A percentile compares a stretch with the other conserved stretches of the same genome.
phyloP scores from a whole-genome alignment of 2,797 vertebrate genomes.

The Rhyacichthys aspro region DNA sequence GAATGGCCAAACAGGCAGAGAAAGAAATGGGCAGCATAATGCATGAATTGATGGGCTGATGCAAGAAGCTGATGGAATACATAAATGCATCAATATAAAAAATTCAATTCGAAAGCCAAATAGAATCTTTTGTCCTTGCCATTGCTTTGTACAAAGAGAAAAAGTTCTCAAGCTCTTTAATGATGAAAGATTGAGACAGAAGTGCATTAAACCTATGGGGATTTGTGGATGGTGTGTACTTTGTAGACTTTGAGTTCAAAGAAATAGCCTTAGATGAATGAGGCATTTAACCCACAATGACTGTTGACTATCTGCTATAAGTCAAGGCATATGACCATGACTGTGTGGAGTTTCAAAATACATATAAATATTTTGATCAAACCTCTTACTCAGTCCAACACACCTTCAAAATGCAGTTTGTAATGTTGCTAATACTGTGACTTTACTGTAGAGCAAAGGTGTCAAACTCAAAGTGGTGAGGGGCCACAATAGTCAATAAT shows the following conservation, averaged over 20 bases:
- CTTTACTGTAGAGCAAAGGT: too few species aligned
- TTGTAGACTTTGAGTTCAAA: neutral
- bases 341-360: too few species aligned
- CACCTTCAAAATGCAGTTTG: too few species aligned
- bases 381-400: too few species aligned
- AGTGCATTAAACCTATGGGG: neutral
- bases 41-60: slow-evolving; percentile 65
- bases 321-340: too few species aligned
- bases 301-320: neutral
- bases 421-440: too few species aligned
- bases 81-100: slow-evolving; percentile 69
- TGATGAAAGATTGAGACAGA: slow-evolving; percentile 14
- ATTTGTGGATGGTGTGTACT: neutral
- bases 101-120: slow-evolving; percentile 62
- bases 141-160: slow-evolving; percentile 18
- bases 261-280: neutral
- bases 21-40: slow-evolving; percentile 55
- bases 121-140: slow-evolving; percentile 47
- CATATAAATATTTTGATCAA: too few species aligned
- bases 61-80: slow-evolving; percentile 63
- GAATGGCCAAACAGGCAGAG: slow-evolving; percentile 54
- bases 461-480: too few species aligned
- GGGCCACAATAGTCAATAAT: too few species aligned
- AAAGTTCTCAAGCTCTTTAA: slow-evolving; percentile 18
- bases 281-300: neutral